These are phyloP conservation scores for Leontocebus nigricollis DNA, from an alignment of 2,797 vertebrate species.

Conservation along the genomic window DNA sequence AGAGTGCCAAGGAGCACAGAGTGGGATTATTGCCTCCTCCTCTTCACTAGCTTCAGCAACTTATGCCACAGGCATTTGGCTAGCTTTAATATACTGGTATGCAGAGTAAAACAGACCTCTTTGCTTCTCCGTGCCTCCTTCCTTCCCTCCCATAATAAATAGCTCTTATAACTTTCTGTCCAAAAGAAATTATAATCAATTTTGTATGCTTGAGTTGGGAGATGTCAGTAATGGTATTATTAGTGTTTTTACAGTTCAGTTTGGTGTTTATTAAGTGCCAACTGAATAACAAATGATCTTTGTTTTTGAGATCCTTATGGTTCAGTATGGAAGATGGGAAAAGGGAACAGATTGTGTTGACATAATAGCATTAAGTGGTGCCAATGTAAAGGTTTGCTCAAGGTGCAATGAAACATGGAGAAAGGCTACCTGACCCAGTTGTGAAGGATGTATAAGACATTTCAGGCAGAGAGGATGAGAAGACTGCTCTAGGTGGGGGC, in stretches of 20 bases:
- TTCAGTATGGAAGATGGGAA: background rate
- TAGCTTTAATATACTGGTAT: background rate
- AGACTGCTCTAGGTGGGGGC: background rate
- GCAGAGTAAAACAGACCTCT: background rate
- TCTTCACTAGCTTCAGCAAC: background rate
- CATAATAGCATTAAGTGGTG: background rate
- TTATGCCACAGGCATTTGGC: background rate
- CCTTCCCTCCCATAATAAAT: background rate
- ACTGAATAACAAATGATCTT: background rate
- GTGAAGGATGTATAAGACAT: background rate
- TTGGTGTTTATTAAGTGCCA: slow-evolving; percentile 30
- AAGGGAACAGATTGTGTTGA: background rate
- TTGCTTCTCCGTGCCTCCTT: background rate
- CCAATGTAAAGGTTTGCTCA: slow-evolving; percentile 30
- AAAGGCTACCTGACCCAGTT: background rate
- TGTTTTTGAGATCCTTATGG: background rate
- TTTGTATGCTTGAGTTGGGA: background rate
- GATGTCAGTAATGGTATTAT: background rate
- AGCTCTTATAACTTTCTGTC: background rate
- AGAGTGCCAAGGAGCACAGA: background rate
- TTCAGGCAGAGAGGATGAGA: background rate
- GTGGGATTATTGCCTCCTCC: background rate
- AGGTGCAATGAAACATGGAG: background rate
- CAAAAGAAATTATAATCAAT: background rate
- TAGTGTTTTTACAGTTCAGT: background rate